Conservation (phyloP, 2,888 invertebrate species). For the Branchellion lobata region DNA sequence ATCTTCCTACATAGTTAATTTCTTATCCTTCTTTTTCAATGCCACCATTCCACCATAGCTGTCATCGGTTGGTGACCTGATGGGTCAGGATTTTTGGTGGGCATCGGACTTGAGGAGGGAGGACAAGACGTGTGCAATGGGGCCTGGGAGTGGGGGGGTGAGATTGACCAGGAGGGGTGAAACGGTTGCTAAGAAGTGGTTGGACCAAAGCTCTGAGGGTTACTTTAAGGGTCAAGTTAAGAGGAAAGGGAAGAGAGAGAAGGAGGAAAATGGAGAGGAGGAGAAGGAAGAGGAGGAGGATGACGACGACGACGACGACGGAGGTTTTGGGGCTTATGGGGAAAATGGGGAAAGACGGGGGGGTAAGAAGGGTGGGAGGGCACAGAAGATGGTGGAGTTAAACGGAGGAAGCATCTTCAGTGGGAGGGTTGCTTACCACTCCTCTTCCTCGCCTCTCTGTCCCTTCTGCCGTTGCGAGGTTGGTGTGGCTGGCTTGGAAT, state of each 20-base stretch:
- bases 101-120: neutral
- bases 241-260: neutral
- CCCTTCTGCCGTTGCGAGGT: no score
- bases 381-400: neutral
- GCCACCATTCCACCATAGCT: no score
- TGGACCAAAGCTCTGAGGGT: neutral
- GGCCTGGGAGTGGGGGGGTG: conserved; percentile 5
- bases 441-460: no score
- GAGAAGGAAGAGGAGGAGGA: neutral
- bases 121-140: neutral
- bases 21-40: no score
- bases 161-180: neutral
- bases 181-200: neutral
- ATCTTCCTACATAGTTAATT: no score
- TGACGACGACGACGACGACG: neutral
- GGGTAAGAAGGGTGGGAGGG: neutral
- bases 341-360: neutral
- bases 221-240: neutral
- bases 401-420: no score
- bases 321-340: neutral
- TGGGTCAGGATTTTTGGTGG: neutral
- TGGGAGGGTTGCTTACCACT: no score
- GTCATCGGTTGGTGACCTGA: neutral
- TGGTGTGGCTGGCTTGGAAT: no score
- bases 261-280: neutral